phyloP scores from a whole-genome alignment of 1,140 invertebrate species.

The Glossosoma conforme region DNA sequence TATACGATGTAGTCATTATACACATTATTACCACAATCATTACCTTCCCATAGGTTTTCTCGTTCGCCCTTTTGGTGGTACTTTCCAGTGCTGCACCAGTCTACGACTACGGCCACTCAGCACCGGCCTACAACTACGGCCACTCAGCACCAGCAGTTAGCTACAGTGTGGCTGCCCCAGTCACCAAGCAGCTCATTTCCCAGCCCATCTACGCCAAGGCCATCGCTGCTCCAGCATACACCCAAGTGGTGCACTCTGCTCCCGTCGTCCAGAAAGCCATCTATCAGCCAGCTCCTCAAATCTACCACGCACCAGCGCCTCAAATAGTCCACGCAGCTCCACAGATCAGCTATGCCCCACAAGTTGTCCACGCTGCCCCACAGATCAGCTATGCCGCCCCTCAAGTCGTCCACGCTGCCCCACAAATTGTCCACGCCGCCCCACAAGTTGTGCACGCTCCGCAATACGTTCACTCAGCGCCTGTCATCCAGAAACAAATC shows the following conservation, averaged over 20 bases:
- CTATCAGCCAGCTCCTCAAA: constrained; percentile 23
- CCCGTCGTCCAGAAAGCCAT: constrained; percentile 18
- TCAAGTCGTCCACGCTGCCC: constrained; percentile 33
- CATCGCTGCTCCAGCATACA: constrained; percentile 13
- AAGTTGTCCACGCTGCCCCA: constrained; percentile 18
- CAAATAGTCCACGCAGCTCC: constrained; percentile 28
- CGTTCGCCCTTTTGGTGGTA: constrained; percentile 17
- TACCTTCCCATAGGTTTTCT: constrained; percentile 21
- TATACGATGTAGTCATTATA: no score
- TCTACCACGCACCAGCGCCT: constrained; percentile 25
- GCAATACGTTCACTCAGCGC: constrained; percentile 31
- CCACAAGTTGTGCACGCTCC: constrained; percentile 23
- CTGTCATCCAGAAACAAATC: constrained; percentile 34
- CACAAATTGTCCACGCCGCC: constrained; percentile 31
- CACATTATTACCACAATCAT: no score
- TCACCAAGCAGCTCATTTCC: constrained; percentile 10
- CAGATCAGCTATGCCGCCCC: constrained; percentile 31
- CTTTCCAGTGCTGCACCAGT: constrained; percentile 15
- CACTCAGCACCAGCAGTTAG: constrained; percentile 11
- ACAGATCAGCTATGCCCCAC: constrained; percentile 14
- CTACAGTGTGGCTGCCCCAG: constrained; percentile 17
- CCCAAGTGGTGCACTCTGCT: constrained; percentile 24
- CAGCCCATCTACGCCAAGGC: constrained; percentile 10
- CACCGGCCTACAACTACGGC: constrained; percentile 4
- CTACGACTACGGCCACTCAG: constrained; percentile 1